These are phyloP conservation scores for Huso huso DNA, from an alignment of 2,797 vertebrate genomes.

Conservation along the genomic window DNA sequence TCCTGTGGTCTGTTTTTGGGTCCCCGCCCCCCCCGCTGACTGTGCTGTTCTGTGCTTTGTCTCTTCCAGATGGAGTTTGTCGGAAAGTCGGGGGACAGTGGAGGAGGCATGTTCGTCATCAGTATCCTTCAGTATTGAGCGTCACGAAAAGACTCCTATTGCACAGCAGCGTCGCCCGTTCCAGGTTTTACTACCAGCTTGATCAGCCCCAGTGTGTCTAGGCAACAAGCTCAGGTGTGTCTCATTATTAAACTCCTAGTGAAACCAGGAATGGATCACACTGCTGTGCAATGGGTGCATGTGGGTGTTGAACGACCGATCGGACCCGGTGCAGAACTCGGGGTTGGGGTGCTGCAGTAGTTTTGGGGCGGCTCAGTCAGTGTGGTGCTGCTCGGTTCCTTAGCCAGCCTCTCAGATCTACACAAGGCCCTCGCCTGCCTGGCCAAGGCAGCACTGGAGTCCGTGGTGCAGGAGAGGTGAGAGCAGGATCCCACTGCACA, in stretches of 20 bases:
- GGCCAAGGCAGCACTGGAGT: slow-evolving; percentile 79
- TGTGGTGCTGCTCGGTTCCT: slow-evolving; percentile 25
- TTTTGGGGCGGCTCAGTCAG: slow-evolving; percentile 6
- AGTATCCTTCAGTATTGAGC: slow-evolving; percentile 71
- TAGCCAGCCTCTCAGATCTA: slow-evolving; percentile 65
- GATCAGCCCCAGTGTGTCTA: no score
- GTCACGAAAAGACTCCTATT: no score
- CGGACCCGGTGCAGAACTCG: no score
- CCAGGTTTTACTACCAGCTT: no score
- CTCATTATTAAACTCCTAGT: no score
- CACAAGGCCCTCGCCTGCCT: slow-evolving; percentile 76
- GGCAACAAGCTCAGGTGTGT: no score
- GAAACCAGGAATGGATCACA: no score
- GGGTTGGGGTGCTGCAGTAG: background rate
- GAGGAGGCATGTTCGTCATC: slow-evolving; percentile 83
- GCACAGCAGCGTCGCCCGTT: no score
- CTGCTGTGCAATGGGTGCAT: no score
- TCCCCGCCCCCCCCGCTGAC: background rate
- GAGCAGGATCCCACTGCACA: background rate
- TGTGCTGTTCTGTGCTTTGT: slow-evolving; percentile 8
- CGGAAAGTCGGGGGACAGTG: slow-evolving; percentile 82
- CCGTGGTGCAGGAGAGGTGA: slow-evolving; percentile 84
- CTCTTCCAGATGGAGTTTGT: slow-evolving; percentile 78
- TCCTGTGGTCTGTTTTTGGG: background rate
- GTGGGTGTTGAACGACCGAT: no score